Evolutionary conservation across 2,888 invertebrate species (phyloP), one percentile per base, ranked within the genome.

Genomic region (Caenorhabditis wallacei): DNA sequence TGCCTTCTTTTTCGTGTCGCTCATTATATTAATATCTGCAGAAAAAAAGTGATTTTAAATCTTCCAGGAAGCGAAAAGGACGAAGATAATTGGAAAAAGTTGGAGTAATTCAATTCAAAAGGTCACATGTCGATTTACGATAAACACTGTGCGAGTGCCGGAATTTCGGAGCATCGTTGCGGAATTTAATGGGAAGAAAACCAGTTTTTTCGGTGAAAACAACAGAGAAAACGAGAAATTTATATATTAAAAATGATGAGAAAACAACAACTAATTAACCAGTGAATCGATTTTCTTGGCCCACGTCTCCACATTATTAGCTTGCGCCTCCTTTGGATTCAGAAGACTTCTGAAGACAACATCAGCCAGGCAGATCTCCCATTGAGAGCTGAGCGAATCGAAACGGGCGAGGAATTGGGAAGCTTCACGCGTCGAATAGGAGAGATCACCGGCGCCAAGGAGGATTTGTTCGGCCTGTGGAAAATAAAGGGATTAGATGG

Each of bases 281-380:
- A 81, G 30, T n/a, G 57, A n/a, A 46, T 85, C 84, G 30, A 87
- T 53, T 48, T 84, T 80, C 51, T 79, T 78, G 0, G 70, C 66
- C 88, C 88, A 88, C 24, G 85, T 57, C 63, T 88, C 87, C 46
- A 88, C 85, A 63, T 88, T 88, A 59, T 82, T 88, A 16, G 88
- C 84, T 1, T 70, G 85, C 0, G 61, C 10, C 1, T 51, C 53
- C 11, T 63, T 10, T 0, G 43, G 13, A 22, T 80, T 75, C 70
- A 85, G 53, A 35, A 85, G 80, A 64, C 80, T 76, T 76, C 78
- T 74, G 80, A 85, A 59, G n/a, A 85, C 26, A 1, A 85, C 35
- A 54, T 85, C 85, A 35, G 84, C 85, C 5, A 82, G 22, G n/a
- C 72, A 74, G 5, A 84, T 26, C 20, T 80, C 76, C 84, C 83